Evolutionary conservation across 2,888 invertebrate species (phyloP).

Genomic region (Hoplodrina blanda): DNA sequence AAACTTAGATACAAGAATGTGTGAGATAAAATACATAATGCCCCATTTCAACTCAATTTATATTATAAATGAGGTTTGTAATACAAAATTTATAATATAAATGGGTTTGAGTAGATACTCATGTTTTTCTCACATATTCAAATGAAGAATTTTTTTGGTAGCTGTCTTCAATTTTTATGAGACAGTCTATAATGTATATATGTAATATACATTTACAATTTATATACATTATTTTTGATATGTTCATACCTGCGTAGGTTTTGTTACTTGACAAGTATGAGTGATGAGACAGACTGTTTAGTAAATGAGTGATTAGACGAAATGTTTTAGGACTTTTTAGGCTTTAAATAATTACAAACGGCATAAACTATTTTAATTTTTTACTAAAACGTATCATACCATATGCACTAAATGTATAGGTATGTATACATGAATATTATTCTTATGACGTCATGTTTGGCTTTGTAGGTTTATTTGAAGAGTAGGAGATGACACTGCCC

Average conservation of each 20-base stretch:
- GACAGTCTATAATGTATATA: conserved; percentile 22
- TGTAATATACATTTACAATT: conserved; percentile 14
- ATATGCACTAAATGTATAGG: too few relatives aligned
- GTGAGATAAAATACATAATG: conserved; percentile 52
- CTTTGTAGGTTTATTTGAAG: background rate
- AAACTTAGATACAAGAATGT: conserved; percentile 33
- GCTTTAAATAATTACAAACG: background rate
- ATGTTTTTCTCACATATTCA: conserved; percentile 55
- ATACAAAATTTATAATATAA: conserved; percentile 56
- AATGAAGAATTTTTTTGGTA: conserved; percentile 48
- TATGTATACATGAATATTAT: background rate
- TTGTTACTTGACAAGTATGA: conserved; percentile 1
- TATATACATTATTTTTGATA: conserved; percentile 18
- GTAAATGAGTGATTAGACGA: conserved; percentile 8
- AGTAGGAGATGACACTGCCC: background rate
- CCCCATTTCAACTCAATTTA: conserved; percentile 54
- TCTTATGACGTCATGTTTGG: background rate
- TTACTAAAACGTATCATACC: too few relatives aligned
- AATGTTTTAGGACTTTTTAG: background rate
- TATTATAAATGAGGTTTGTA: conserved; percentile 50
- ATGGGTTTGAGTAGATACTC: conserved; percentile 47
- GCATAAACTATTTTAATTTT: too few relatives aligned
- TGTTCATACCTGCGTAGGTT: conserved; percentile 6
- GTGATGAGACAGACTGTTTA: background rate
- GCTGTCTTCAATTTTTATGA: conserved; percentile 36